These are phyloP conservation scores for Phrynosoma platyrhinos DNA, from an alignment of 2,113 vertebrate genomes.

Conservation along the genomic window DNA sequence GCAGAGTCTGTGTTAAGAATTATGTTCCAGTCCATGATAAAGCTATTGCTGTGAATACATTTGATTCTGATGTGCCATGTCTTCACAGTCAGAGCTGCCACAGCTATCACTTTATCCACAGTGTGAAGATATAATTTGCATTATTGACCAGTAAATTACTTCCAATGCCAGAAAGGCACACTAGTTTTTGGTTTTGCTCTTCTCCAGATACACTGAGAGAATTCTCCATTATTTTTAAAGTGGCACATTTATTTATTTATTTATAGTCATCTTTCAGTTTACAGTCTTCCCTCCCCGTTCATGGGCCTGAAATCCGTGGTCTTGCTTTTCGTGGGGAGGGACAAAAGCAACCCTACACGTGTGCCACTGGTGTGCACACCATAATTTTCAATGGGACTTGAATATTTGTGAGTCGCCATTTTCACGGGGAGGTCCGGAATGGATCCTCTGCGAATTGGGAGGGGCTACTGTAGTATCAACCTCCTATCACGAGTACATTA, in stretches of 20 bases:
- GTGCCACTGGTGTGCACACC: no score
- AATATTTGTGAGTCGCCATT: no score
- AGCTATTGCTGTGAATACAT: not conserved
- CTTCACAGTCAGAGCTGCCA: not conserved
- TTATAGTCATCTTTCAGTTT: not conserved
- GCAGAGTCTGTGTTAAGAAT: not conserved
- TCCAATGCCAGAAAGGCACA: not conserved
- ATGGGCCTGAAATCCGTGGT: no score
- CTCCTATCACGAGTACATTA: not conserved
- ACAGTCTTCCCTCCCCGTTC: no score
- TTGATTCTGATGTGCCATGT: not conserved
- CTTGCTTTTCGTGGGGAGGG: no score
- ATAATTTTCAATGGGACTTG: no score
- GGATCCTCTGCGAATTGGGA: no score
- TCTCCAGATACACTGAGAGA: not conserved
- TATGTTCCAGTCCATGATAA: not conserved
- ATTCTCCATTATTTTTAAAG: not conserved
- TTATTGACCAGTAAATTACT: not conserved
- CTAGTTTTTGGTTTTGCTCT: not conserved
- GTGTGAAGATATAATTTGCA: not conserved
- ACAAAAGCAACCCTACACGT: no score
- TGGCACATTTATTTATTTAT: conserved; percentile 11
- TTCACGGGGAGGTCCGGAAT: no score
- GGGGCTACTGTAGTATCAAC: not conserved
- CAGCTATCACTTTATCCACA: not conserved